phyloP scores from a whole-genome alignment of 2,888 invertebrate species.

The Tachina grossa region DNA sequence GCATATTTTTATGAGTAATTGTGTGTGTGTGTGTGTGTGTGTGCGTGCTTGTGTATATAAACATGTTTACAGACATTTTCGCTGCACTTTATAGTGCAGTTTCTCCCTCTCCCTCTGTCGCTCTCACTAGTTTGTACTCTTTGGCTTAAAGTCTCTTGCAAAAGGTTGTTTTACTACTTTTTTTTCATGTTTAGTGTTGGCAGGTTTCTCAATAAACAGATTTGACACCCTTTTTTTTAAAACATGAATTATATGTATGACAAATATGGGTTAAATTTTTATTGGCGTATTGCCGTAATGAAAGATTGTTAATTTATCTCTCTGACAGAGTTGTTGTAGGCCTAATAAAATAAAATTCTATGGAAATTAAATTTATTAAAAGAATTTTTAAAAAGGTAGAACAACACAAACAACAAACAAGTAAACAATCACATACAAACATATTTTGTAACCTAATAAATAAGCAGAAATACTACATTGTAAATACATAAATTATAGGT shows the following conservation, averaged over 20 bases:
- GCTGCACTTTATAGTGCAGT: slow-evolving; percentile 55
- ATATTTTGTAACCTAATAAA: not conserved
- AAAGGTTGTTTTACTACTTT: slow-evolving; percentile 66
- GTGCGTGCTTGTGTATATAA: slow-evolving; percentile 28
- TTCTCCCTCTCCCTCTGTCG: slow-evolving; percentile 4
- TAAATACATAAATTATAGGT: not conserved
- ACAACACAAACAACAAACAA: not conserved
- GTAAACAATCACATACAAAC: not conserved
- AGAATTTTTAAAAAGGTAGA: slow-evolving; percentile 7
- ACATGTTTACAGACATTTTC: slow-evolving; percentile 61
- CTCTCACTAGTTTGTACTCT: not conserved
- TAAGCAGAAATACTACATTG: not conserved
- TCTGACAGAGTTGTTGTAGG: slow-evolving; percentile 44
- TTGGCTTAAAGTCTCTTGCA: not conserved
- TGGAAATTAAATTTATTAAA: not conserved
- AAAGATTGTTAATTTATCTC: slow-evolving; percentile 53
- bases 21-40: not conserved
- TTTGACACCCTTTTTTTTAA: slow-evolving; percentile 66
- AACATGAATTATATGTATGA: slow-evolving; percentile 33
- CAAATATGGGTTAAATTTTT: slow-evolving; percentile 69
- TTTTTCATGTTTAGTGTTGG: slow-evolving; percentile 41
- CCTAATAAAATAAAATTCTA: slow-evolving; percentile 26
- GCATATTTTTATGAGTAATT: slow-evolving; percentile 28
- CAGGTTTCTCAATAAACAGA: slow-evolving; percentile 69
- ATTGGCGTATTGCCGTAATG: slow-evolving; percentile 52